Evolutionary conservation across 2,113 vertebrate genomes (phyloP).

Genomic region (Struthio camelus): DNA sequence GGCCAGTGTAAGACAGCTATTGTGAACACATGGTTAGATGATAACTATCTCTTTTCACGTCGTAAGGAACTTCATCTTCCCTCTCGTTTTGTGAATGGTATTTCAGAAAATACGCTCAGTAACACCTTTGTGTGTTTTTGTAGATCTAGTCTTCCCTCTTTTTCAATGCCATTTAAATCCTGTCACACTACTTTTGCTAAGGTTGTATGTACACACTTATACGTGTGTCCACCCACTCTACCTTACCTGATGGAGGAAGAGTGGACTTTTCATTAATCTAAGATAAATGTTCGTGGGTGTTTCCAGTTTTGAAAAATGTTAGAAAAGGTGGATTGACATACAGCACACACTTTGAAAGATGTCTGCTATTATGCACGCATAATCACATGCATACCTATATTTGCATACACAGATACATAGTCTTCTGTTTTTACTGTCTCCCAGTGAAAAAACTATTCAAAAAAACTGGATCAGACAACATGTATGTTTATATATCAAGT

Average conservation of each 20-base stretch:
- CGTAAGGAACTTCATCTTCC: background rate
- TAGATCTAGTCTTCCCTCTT: background rate
- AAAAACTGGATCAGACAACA: background rate
- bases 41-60: background rate
- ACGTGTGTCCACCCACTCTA: background rate
- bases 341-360: background rate
- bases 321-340: background rate
- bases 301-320: background rate
- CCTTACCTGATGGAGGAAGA: background rate
- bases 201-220: background rate
- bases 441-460: background rate
- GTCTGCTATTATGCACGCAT: background rate
- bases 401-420: background rate
- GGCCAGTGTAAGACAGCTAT: rapidly evolving
- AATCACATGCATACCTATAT: background rate
- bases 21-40: background rate
- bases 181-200: background rate
- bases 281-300: background rate
- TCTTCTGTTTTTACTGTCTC: background rate
- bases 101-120: background rate
- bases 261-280: background rate
- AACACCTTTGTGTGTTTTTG: background rate
- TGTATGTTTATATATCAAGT: background rate
- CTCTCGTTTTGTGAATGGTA: background rate
- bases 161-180: background rate